Evolutionary conservation across 2,888 invertebrate genomes (phyloP), one percentile per base, ranked within the genome.

Genomic region (Lissonota sp.): DNA sequence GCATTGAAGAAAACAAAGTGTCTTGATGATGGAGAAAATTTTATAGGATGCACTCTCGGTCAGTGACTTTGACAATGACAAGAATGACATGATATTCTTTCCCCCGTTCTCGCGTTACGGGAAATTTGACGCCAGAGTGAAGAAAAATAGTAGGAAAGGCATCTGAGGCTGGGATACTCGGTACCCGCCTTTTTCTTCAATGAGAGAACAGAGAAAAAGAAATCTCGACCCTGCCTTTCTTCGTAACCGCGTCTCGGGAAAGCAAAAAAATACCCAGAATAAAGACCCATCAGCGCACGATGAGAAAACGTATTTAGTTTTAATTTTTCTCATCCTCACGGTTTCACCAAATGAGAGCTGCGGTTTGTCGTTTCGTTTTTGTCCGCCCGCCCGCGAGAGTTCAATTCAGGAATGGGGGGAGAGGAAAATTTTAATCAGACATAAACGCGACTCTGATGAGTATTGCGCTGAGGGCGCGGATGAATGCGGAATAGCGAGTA

Each of bases 401-500:
- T 80, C 46, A 69, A n/a, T 14, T 53, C 53, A 69, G 44, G 76
- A 57, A n/a, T 14, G n/a, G 53, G 78, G 60, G 71, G 53, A 49
- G 85, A 85, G 86, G 87, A 87, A 87, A 89, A 89, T 87, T 88
- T 89, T 89, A 90, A 90, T 90, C 89, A 88, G 88, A 86, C 87
- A 87, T 88, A 89, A 90, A 88, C 87, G 87, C 82, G 86, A 26
- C 71, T 55, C 80, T 53, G 80, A 80, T 80, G 75, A 80, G 75
- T 55, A 71, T 14, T 44, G 64, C 26, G 26, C 39, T 0, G 63
- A 40, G 53, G 40, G 66, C 55, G 42, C 26, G 44, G 55, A 14
- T 7, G 26, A 14, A 46, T 53, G 71, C 10, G 73, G 57, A 63
- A 67, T 49, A 69, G 78, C 78, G 81, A 64, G 5, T 66, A 26